Conservation (phyloP, 2,888 invertebrate species). For the Rhogogaster chlorosoma region DNA sequence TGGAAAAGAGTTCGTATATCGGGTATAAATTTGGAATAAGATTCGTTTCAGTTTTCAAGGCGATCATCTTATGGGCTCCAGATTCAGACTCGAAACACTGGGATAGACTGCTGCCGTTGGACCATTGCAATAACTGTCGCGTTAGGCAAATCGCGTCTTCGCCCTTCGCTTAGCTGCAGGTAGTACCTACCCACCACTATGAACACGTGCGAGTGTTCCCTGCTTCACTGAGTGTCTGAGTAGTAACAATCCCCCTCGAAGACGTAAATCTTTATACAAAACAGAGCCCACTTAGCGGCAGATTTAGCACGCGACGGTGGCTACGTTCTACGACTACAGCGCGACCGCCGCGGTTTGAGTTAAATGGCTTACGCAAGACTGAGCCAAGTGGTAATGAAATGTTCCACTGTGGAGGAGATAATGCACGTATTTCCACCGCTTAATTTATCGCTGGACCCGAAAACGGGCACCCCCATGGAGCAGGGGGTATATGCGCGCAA, state of each 20-base stretch:
- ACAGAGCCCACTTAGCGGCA: constrained; percentile 71
- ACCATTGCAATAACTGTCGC: constrained; percentile 4
- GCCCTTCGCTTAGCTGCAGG: background rate
- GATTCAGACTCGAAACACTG: background rate
- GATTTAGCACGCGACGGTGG: constrained; percentile 73
- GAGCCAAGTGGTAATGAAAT: constrained; percentile 76
- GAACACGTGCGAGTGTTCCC: constrained; percentile 22
- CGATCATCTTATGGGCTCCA: background rate
- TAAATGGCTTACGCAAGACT: constrained; percentile 78
- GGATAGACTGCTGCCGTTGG: background rate
- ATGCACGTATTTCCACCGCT: constrained; percentile 41
- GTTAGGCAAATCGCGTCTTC: constrained; percentile 25
- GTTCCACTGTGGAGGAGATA: constrained; percentile 54
- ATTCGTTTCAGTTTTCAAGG: background rate
- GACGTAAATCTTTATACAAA: constrained; percentile 61
- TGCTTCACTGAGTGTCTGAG: constrained; percentile 26
- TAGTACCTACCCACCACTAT: background rate
- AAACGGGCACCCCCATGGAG: constrained; percentile 6
- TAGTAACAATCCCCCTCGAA: constrained; percentile 57
- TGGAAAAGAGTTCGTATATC: background rate
- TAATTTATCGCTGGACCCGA: constrained; percentile 45
- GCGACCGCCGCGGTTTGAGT: constrained; percentile 73
- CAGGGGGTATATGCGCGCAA: background rate
- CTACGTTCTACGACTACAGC: constrained; percentile 73
- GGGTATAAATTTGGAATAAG: background rate